Evolutionary conservation across 1,140 invertebrate genomes (phyloP).

Genomic region (Melanaphis sacchari): DNA sequence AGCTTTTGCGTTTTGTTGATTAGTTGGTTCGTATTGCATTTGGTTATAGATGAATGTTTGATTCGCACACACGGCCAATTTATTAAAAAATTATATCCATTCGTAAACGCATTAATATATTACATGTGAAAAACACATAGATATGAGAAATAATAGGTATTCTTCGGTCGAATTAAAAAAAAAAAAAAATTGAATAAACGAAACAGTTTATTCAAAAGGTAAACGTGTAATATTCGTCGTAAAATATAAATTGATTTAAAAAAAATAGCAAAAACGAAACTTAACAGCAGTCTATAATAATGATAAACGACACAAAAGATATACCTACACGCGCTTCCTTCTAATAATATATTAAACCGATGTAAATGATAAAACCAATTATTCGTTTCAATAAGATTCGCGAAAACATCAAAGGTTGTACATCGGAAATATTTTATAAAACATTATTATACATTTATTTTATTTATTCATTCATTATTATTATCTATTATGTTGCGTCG

Average conservation of each 20-base stretch:
- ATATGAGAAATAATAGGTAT: not conserved
- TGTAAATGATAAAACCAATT: not conserved
- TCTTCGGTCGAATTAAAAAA: not conserved
- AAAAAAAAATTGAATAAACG: not conserved
- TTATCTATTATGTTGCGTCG: not conserved
- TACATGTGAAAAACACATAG: not conserved
- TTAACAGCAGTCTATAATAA: not conserved
- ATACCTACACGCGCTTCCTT: not conserved
- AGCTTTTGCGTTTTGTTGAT: no score
- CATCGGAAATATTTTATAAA: not conserved
- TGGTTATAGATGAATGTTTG: not conserved
- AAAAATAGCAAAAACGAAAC: not conserved
- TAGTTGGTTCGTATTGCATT: no score
- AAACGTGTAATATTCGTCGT: not conserved
- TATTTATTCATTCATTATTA: not conserved
- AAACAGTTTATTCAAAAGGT: not conserved
- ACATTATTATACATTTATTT: not conserved
- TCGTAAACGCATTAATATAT: not conserved
- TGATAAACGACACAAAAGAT: not conserved
- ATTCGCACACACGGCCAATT: not conserved
- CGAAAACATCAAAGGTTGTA: not conserved
- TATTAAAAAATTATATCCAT: not conserved
- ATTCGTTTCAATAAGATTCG: not conserved
- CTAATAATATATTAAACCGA: no score
- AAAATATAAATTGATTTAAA: not conserved